Evolutionary conservation across 2,888 invertebrate genomes (phyloP), one percentile per base, ranked within the genome.

Genomic region (Caenorhabditis sp.): DNA sequence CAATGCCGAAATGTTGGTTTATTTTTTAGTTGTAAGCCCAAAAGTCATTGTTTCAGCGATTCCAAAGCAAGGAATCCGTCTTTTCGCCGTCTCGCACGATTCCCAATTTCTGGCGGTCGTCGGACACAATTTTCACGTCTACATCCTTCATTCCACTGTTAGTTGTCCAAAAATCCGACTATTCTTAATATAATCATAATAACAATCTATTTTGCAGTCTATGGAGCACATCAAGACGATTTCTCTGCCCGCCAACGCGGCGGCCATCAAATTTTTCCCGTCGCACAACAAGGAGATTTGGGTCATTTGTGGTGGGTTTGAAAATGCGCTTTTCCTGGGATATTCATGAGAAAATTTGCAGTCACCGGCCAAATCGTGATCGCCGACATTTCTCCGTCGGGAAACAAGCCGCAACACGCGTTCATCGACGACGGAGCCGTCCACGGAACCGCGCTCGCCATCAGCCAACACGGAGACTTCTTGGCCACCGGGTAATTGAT

Each of bases 151-250:
- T 24, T 27, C 81, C 24, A 37, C 74, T 1, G 81, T 79, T 24
- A 50, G 72, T 13, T 11, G n/a, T n/a, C n/a, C n/a, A n/a, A n/a
- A n/a, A n/a, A n/a, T n/a, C n/a, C n/a, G n/a, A n/a, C n/a, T n/a
- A n/a, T n/a, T n/a, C n/a, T n/a, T n/a, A n/a, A n/a, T n/a, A n/a
- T n/a, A n/a, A n/a, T n/a, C n/a, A n/a, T n/a, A n/a, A n/a, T n/a
- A n/a, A n/a, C n/a, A n/a, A n/a, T n/a, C n/a, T 26, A 37, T 11
- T 26, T 63, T 80, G 35, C 55, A 81, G 81, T 74, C 77, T 6
- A 81, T 81, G 81, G 81, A 81, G 32, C 81, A 81, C 43, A 70
- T 81, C 15, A 66, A 78, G 15, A 72, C 79, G 5, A 62, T 78
- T 5, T 68, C 78, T 5, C 43, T 79, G 0, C 61, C 79, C 6